Conservation (phyloP, 2,888 invertebrate species). For the Cataglyphis altisquamis region DNA sequence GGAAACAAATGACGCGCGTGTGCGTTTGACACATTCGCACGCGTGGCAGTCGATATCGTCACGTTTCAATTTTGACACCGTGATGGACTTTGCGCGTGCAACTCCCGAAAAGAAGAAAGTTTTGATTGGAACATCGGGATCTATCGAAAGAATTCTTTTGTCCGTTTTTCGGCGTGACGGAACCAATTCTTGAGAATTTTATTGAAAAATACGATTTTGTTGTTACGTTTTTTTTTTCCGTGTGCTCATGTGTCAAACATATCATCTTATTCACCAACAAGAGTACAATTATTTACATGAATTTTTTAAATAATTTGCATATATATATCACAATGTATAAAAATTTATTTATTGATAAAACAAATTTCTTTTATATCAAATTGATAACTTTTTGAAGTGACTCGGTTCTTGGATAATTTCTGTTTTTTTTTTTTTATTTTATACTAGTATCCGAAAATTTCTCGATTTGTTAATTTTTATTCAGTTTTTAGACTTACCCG, state of each 20-base stretch:
- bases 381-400: neutral
- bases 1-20: conserved; percentile 26
- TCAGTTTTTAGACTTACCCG: neutral
- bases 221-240: neutral
- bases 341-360: neutral
- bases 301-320: neutral
- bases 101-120: conserved; percentile 67
- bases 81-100: conserved; percentile 76
- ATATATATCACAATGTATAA: neutral
- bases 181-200: conserved; percentile 63
- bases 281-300: neutral
- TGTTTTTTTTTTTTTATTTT: neutral
- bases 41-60: conserved; percentile 74
- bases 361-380: neutral
- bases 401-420: neutral
- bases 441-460: neutral
- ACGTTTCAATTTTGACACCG: conserved; percentile 79
- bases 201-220: conserved; percentile 24
- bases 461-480: neutral
- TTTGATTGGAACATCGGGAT: conserved; percentile 73
- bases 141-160: conserved; percentile 68
- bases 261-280: neutral
- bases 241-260: neutral
- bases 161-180: conserved; percentile 59
- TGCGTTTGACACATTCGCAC: conserved; percentile 30